Evolutionary conservation across 2,797 vertebrate genomes (phyloP), one percentile per base, ranked within the genome.

Genomic region (Schizothorax lantsangensis): DNA sequence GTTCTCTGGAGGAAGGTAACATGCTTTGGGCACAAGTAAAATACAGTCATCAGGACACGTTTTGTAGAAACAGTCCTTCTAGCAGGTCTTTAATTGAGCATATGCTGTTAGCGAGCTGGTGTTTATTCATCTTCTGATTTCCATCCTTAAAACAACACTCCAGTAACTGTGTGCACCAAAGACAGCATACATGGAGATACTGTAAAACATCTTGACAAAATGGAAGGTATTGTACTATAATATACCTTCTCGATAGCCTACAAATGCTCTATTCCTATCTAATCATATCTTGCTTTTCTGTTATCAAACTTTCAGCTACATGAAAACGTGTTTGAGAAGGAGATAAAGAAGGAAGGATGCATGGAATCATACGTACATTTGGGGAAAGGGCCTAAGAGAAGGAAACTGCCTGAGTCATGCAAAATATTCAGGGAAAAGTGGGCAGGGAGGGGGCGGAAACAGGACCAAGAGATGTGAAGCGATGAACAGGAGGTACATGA

Each of bases 381-480:
- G 43, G 43, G 57, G 30, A 79, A 81, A 49, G 38, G 40, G 12
- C 84, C 75, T 43, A 71, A 71, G 38, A 79, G 52, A 62, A 45
- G 68, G 21, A 79, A 86, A 66, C 71, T 40, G 57, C 79, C 54
- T 66, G 69, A 73, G 30, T 81, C 85, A 81, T 81, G 85, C 85
- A 81, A 75, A 68, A 66, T 81, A 81, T 86, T 75, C 11, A 52
- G 36, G 69, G 57, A 68, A 64, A 74, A 86, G 69, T 64, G 43
- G 79, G 69, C 45, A 47, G 71, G 84, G 30, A 52, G 52, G 57
- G 69, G 73, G 49, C n/a, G 19, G 30, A 62, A 81, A 74, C 54
- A 74, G 43, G 54, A 38, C 43, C 54, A 26, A 81, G 68, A 86
- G 59, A 85, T 85, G 77, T 73, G 78, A 85, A 85, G 66, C 84